Base-by-base conservation (phyloP, 2,888 invertebrate species). In the Cerceris rybyensis region DNA sequence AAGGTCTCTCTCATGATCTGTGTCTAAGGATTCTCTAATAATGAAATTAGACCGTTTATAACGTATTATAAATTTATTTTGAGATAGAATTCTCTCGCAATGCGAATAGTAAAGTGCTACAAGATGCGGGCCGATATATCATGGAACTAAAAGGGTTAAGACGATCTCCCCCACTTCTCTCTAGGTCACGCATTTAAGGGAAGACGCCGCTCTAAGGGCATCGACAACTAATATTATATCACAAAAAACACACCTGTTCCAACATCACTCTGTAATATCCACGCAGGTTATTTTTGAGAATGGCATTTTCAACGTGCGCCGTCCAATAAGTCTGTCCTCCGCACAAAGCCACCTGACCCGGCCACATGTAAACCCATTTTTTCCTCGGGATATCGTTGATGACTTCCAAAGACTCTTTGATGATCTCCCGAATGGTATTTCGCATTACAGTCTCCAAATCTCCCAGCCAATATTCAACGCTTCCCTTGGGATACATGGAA, bases 241-340 rank as follows among this genome's bases (percentile, higher is more conserved):
- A 2, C 4, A 9, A 11, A n/a, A 9, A 28, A 86, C 84, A 77
- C 83, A 95, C 95, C 92, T 94, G 94, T 0, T 87, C 88, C 16
- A 96, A 89, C 91, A 95, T 93, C 4, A 94, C 92, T 0, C 93
- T 90, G 83, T 93, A 94, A 89, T 94, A 96, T 6, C 89, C 81
- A 0, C 90, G 90, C 83, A 96, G 91, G 6, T 92, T 89, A 67
- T 93, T 93, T 0, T 93, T 93, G 0, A 86, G 86, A 14, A 97
- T 94, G 8, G 95, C 96, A 1, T 93, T 88, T 86, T 96, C 96
- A 0, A 96, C 96, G 39, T 95, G 95, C 0, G 94, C 94, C 0
- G 96, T 96, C 96, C 96, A 97, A 81, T 94, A 95, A 0, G 94
- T 94, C 93, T 96, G 96, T 81, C 96, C 95, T 43, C 95, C 96